phyloP scores from a whole-genome alignment of 2,888 invertebrate species.

The Macaria liturata region DNA sequence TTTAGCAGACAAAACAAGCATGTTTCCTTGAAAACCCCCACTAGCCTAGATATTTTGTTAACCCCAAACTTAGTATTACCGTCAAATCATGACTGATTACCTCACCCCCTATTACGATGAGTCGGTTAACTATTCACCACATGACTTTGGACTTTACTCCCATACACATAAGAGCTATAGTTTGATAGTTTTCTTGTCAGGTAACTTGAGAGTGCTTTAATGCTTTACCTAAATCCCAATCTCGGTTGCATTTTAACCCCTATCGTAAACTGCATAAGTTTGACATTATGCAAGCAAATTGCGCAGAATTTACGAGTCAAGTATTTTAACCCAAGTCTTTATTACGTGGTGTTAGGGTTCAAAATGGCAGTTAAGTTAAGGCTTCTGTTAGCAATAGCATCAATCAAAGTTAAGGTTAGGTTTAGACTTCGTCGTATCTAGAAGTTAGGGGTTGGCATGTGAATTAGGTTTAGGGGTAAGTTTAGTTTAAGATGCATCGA shows the following conservation, averaged over 20 bases:
- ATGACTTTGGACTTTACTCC: not conserved
- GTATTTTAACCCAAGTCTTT: not conserved
- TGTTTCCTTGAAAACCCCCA: too few relatives aligned
- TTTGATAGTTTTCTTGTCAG: not conserved
- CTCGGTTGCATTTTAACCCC: conserved; percentile 1
- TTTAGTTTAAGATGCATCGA: too few relatives aligned
- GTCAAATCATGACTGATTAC: conserved; percentile 67
- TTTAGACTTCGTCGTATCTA: conserved; percentile 13
- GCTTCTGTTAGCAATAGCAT: conserved; percentile 11
- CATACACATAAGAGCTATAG: not conserved
- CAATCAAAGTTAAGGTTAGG: conserved; percentile 23
- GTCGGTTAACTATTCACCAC: not conserved
- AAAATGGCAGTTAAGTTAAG: conserved; percentile 3
- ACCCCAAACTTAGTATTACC: conserved; percentile 29
- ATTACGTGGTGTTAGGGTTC: conserved; percentile 9
- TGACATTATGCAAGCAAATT: not conserved
- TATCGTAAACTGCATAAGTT: conserved; percentile 6
- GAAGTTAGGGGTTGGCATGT: conserved; percentile 6
- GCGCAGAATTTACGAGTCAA: not conserved
- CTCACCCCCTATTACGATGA: conserved; percentile 20
- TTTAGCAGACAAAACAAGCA: too few relatives aligned
- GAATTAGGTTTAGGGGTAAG: not conserved
- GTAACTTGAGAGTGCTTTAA: conserved; percentile 1
- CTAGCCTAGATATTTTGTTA: too few relatives aligned
- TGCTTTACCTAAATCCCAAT: not conserved